Conservation (phyloP, 2,113 vertebrate species). For the Thamnaconus septentrionalis region DNA sequence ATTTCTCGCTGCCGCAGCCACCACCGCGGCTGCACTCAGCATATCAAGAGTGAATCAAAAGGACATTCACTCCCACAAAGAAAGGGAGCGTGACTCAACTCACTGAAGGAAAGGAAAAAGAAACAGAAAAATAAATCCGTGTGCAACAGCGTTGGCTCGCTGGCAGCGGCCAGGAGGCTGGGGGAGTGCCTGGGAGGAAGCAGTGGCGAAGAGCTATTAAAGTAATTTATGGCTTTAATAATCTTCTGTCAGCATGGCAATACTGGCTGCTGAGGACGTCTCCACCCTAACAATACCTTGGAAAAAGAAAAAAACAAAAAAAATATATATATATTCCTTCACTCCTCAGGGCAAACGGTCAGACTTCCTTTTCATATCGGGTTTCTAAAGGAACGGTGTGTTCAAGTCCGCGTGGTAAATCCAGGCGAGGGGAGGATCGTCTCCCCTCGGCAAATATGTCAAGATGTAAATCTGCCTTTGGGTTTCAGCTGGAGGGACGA, state of each 20-base stretch:
- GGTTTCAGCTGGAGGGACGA: slow-evolving; percentile 42
- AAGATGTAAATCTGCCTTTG: slow-evolving; percentile 49
- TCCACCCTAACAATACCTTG: not conserved
- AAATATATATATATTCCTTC: not conserved
- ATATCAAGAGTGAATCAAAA: slow-evolving; percentile 26
- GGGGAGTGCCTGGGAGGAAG: not conserved
- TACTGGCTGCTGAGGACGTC: not conserved
- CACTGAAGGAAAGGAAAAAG: not conserved
- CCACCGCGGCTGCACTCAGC: slow-evolving; percentile 30
- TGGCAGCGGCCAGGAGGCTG: not conserved
- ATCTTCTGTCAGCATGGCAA: not conserved
- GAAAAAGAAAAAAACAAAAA: not conserved
- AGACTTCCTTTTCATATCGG: not conserved
- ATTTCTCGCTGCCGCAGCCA: slow-evolving; percentile 59
- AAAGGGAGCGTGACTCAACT: slow-evolving; percentile 13
- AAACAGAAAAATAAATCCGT: slow-evolving; percentile 2
- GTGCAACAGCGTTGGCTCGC: slow-evolving; percentile 18
- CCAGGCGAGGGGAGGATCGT: slow-evolving; percentile 22
- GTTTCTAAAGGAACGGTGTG: not conserved
- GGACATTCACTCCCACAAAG: slow-evolving; percentile 24
- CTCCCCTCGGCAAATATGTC: slow-evolving; percentile 1
- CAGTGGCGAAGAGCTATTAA: not conserved
- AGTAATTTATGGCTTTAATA: slow-evolving; percentile 15
- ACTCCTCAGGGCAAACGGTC: too few species aligned
- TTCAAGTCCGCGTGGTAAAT: not conserved